Evolutionary conservation across 2,888 invertebrate species (phyloP), one percentile per base, ranked within the genome.

Genomic region (Monopis laevigella): DNA sequence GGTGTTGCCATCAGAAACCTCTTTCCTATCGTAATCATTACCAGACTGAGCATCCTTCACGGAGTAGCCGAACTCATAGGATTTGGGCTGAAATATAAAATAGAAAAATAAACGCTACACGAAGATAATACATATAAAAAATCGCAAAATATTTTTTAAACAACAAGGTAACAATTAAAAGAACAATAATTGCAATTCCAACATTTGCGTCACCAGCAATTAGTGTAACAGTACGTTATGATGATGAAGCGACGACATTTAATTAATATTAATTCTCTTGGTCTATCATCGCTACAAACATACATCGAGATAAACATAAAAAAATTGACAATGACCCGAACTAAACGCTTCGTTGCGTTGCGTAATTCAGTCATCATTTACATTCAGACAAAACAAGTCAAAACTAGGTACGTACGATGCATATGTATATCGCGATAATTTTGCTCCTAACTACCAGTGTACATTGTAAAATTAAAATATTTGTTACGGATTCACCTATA

Each of bases 1-100:
- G 1, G 83, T 88, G 55, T 89, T 88, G 0, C 90, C 90, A 53
- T 91, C 90, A 35, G 88, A 88, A 21, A 77, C 77, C 61, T 90
- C 90, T 14, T 84, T 82, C 42, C 89, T 78, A 32, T 86, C 85
- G 65, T 89, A 90, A 56, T 90, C 88, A 51, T 89, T 89, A 38
- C 90, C 90, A 3, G 85, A 85, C 48, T 86, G 84, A 1, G 87
- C 88, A 54, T 91, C 91, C 59, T 89, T 89, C 45, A 91, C 90
- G 32, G 89, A 87, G 61, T 90, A 91, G 3, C 89, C 89, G 58
- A 90, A 91, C 62, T 89, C 90, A 65, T 89, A 91, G 0, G 90
- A 86, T 57, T 88, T 87, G 1, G 88, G 87, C 88, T 88, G 70
- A 3, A 75, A 74, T 10, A 11, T 39, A 34, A 16, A 43, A 29